Conservation (phyloP, 2,113 vertebrate genomes). For the Athene noctua region DNA sequence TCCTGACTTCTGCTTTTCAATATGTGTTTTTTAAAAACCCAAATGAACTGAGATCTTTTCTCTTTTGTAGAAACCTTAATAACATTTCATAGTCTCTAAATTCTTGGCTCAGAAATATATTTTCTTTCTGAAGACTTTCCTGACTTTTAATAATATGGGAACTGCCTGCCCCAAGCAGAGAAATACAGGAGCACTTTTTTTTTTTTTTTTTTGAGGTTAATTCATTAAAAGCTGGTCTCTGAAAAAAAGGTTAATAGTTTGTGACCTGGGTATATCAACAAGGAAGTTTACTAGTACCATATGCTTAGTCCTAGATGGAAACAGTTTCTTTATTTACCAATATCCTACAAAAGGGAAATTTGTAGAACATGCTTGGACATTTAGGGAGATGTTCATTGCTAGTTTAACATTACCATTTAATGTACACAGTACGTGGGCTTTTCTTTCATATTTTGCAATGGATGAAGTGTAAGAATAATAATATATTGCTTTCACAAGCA, state of each 20-base stretch:
- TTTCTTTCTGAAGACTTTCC: conserved; percentile 4
- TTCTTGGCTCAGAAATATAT: conserved; percentile 13
- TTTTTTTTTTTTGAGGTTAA: neutral
- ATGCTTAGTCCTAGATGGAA: neutral
- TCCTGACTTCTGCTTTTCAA: conserved; percentile 8
- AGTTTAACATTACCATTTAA: conserved; percentile 51
- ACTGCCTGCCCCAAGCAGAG: neutral
- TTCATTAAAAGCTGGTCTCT: neutral
- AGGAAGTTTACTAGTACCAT: neutral
- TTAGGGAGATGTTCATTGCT: conserved; percentile 19
- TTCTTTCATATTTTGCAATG: conserved; percentile 43
- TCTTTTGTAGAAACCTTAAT: neutral
- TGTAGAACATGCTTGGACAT: conserved; percentile 3
- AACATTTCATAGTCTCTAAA: neutral
- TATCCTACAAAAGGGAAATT: neutral
- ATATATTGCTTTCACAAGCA: conserved; percentile 66
- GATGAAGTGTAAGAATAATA: conserved; percentile 18
- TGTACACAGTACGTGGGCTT: conserved; percentile 51
- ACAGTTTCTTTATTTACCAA: neutral
- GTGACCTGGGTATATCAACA: neutral
- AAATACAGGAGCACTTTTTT: neutral
- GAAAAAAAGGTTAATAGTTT: neutral
- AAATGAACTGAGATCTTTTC: neutral
- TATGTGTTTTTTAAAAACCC: neutral
- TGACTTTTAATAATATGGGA: neutral